Percentiles rank a stretch among this genome's conserved stretches.
Evolutionary conservation across 1,140 invertebrate genomes (phyloP).

Genomic region (Brachionus plicatilis): DNA sequence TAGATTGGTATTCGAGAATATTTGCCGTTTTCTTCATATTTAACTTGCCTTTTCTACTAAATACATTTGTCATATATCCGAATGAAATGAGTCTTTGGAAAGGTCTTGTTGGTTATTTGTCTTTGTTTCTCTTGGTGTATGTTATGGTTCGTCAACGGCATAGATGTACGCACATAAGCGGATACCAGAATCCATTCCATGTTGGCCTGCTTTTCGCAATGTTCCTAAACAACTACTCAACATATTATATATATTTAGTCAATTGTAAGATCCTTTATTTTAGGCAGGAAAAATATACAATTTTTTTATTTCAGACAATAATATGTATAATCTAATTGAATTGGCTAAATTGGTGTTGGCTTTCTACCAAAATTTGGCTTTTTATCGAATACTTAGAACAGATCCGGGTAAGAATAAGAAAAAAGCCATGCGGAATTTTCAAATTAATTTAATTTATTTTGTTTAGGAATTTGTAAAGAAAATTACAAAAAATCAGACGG

Average conservation of each 20-base stretch:
- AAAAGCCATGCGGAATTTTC: background rate
- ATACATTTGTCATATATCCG: constrained; percentile 23
- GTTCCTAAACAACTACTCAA: background rate
- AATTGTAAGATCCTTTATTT: background rate
- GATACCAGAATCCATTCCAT: constrained; percentile 16
- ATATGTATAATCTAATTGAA: background rate
- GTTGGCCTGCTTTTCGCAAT: background rate
- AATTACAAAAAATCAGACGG: constrained; percentile 12
- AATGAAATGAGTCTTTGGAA: background rate
- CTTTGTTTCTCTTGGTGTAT: background rate
- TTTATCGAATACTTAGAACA: background rate
- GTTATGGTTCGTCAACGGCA: background rate
- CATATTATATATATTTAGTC: background rate
- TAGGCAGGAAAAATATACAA: background rate
- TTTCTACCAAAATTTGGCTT: background rate
- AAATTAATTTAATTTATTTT: background rate
- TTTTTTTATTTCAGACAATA: background rate
- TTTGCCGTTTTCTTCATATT: background rate
- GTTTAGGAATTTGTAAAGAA: constrained; percentile 27
- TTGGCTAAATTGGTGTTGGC: background rate
- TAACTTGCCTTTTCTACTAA: background rate
- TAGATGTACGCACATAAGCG: constrained; percentile 18
- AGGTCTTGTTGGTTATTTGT: background rate
- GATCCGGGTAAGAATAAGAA: background rate
- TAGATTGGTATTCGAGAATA: background rate